Base-by-base conservation (phyloP, 2,113 vertebrate genomes). In the Marcusenius ussheri region DNA sequence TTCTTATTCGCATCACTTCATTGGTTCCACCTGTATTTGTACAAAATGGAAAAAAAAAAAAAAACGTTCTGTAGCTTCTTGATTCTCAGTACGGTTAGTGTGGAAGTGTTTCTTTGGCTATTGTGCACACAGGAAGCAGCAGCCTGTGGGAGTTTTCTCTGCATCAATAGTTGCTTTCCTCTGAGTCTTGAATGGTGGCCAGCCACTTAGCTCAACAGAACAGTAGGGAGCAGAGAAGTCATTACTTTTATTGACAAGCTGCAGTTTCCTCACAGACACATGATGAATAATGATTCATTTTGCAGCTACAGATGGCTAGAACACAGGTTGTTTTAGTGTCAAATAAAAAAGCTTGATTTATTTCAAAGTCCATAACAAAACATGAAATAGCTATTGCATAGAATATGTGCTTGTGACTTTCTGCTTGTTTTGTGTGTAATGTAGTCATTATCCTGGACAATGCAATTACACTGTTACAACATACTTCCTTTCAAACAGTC, bases 81-180 rank as follows among this genome's bases (percentile, higher is more conserved):
- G 84, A 35, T 51, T 83, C 89, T 83, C 89, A 89, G 86, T 90
- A 91, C 93, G 93, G 92, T 92, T 86, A 31, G 86, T 88, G 91
- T 87, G 91, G 91, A 90, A 87, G 90, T 91, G 90, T 91, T 91
- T 93, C 91, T 85, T 87, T 91, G 92, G 92, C 91, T 88, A 92
- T 92, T 92, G 91, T 93, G 91, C 88, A 70, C 91, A 93, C 92
- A 94, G 93, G 92, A 93, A 94, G 94, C 93, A 91, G 93, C 91
- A 92, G 90, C 93, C 92, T 93, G 93, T 95, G 93, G 93, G 93
- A 94, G 92, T 92, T 93, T 92, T 91, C 93, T 92, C 90, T 91
- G 92, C 91, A 94, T 95, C 94, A 94, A 93, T 94, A 92, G 93
- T 90, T 93, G 92, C 91, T 92, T 93, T 93, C 91, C 94, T 88